A percentile compares a stretch with the other conserved stretches of the same genome.
Conservation (phyloP, 2,797 vertebrate genomes). For the Varecia variegata region DNA sequence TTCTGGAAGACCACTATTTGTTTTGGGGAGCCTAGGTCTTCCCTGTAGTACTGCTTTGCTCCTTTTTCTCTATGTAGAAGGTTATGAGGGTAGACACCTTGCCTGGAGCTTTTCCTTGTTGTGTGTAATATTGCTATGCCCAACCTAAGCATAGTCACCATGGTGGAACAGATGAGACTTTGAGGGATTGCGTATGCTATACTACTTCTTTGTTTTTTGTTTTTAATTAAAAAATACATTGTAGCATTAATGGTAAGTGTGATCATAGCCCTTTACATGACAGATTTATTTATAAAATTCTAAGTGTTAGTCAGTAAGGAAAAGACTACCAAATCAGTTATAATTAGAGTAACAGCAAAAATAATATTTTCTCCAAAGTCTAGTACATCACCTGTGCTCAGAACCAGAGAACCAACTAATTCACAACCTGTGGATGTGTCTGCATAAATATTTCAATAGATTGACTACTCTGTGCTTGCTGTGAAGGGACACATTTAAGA, state of each 20-base stretch:
- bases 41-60: neutral
- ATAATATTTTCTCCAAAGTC: constrained; percentile 34
- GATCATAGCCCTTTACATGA: neutral
- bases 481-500: constrained; percentile 14
- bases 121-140: neutral
- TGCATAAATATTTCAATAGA: constrained; percentile 12
- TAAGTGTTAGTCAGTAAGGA: neutral
- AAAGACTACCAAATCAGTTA: constrained; percentile 17
- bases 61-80: neutral
- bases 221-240: neutral
- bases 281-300: constrained; percentile 29
- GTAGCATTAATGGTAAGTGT: neutral
- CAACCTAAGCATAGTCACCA: neutral
- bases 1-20: neutral
- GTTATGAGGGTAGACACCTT: neutral
- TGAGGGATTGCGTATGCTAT: neutral
- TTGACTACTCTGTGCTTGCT: neutral
- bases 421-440: neutral
- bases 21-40: neutral
- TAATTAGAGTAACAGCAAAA: neutral
- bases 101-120: neutral
- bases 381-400: neutral
- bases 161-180: neutral
- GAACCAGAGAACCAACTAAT: constrained; percentile 6
- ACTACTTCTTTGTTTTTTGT: neutral